Base-by-base conservation (phyloP, 2,113 vertebrate genomes). In the Melozone crissalis region DNA sequence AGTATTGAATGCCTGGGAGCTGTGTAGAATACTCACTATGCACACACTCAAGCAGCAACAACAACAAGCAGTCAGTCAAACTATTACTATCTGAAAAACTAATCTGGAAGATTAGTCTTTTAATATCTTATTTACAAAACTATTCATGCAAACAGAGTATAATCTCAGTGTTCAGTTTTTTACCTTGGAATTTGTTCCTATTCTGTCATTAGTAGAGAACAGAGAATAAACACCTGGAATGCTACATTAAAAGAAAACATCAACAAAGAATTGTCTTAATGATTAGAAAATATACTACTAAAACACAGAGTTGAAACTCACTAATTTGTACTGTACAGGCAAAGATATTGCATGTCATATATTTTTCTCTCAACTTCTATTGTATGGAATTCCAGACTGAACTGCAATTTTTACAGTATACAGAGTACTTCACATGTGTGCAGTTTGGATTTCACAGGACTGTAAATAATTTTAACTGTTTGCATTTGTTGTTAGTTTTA, bases 111-210 rank as follows among this genome's bases (percentile, higher is more conserved):
- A 83, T 30, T 30, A 94, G 20, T 54, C 39, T 72, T 88, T 95
- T 66, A 84, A 75, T 87, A 67, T 8, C 52, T 76, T 90, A 75
- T 83, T 96, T 89, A 80, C 63, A 91, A 94, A 96, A 80, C 15
- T 69, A 83, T 96, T 97, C 11, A 90, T 43, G 59, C 49, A 94
- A 86, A 55, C 72, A 92, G 78, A 77, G 39, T 27, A 57, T 46
- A 74, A 84, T 90, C 87, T 97, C 95, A 88, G 71, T 91, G 74
- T 96, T 90, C 54, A 66, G 37, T 79, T 96, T 97, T 88, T 94
- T 84, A 72, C 39, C 41, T 74, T 85, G 41, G 35, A 90, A 89
- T 95, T 95, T 94, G 39, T 96, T 96, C 84, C 52, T 81, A 68
- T 93, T 95, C 94, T 76, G 77, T 94, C 69, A 82, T 65, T 91